Base-by-base conservation (phyloP, 2,888 invertebrate species). In the Himalopsyche anomala region DNA sequence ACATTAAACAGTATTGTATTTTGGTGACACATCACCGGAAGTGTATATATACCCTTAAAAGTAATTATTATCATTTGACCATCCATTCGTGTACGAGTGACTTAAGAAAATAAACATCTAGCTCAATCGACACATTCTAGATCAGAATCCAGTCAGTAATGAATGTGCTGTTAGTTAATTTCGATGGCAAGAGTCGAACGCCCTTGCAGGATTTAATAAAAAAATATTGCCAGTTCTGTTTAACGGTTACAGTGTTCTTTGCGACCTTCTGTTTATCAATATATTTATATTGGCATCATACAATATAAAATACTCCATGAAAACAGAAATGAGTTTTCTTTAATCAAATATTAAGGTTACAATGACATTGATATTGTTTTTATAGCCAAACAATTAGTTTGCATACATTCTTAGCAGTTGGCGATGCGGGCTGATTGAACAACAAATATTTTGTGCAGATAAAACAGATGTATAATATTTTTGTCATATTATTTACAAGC, bases 61-160 rank as follows among this genome's bases (percentile, higher is more conserved):
- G 42, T 86, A 86, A 86, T 86, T 86, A 86, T 86, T 86, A 86
- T 86, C 86, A 84, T 86, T 86, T 84, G 82, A 86, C 81, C 84
- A 84, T 84, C 55, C 62, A 82, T 62, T 69, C 74, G 74, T 83
- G 36, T 86, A 74, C 54, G 86, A 84, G 81, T 82, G 84, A 86
- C 86, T 84, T 86, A 86, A 45, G 81, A 86, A 86, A 86, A 86
- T 84, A 86, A 84, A 83, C 56, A 79, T 86, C 51, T 85, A 81
- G 54, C 54, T 54, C 74, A 74, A 74, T 38, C 38, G 74, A 74
- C 74, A 74, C 74, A 74, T 74, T 74, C 74, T 74, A 51, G 51
- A 45, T 80, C 51, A n/a, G 80, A 45, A 80, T 80, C 45, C 19
- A 80, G 45, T 45, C 80, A 11, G 80, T 80, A 5, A 19, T 42